Base-by-base conservation (phyloP, 2,797 vertebrate genomes). In the Hypotaenidia okinawae region DNA sequence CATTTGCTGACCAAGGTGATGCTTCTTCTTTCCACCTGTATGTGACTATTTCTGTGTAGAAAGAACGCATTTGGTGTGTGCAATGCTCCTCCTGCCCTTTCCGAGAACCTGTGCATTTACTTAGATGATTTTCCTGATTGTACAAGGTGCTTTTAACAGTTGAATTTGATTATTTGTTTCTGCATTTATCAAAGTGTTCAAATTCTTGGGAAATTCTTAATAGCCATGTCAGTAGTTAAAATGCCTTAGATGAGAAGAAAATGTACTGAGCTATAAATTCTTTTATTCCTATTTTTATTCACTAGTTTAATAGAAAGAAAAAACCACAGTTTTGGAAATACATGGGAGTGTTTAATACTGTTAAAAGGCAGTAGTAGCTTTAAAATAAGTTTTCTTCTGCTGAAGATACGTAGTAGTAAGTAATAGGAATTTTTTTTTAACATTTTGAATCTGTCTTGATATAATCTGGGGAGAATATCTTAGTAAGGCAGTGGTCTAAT, bases 1-100 rank as follows among this genome's bases (percentile, higher is more conserved):
- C 99, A 99, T 98, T 99, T 99, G 98, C 99, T 99, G 99, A 99
- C 99, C 98, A 99, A 99, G 99, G 99, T 99, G 99, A 99, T 95
- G 96, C 97, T 98, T 97, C 97, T 96, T 96, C 95, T 95, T 97
- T 96, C 96, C 97, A 97, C 97, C 95, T 98, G 94, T 97, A 97
- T 98, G 97, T 96, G 95, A 96, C 92, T 94, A 18, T 95, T 91
- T 96, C 97, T 88, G 17, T 97, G 52, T 97, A 96, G 96, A 96
- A 96, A 97, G 87, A 96, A 93, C 94, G 89, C 51, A 96, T 95
- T 96, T 88, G 51, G 80, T 91, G 91, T 77, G 43, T 94, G 68
- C 94, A 73, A 6, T 90, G 59, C 79, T 90, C 25, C 37, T 95
- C 32, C 74, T 86, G 37, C 90, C 88, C 70, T 66, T 84, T 95